Conservation (phyloP, 1,140 invertebrate species). For the Cherax quadricarinatus region DNA sequence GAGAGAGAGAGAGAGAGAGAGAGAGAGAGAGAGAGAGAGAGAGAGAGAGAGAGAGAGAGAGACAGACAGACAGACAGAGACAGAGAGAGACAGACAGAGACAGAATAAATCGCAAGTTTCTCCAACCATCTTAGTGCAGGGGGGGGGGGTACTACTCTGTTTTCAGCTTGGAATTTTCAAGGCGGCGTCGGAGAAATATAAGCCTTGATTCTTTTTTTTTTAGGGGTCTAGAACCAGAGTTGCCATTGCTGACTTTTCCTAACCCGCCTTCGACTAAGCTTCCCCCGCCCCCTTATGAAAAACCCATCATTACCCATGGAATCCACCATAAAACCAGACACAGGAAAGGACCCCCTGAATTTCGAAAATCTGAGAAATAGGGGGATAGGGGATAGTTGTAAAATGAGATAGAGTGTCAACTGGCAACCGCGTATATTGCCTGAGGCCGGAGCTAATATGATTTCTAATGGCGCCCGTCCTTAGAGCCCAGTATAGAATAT, state of each 20-base stretch:
- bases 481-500: constrained; percentile 68
- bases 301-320: too few relatives aligned
- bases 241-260: neutral
- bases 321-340: too few relatives aligned
- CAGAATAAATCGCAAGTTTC: neutral
- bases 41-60: neutral
- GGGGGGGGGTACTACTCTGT: constrained; percentile 39
- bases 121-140: constrained; percentile 39
- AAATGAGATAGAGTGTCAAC: neutral
- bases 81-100: neutral
- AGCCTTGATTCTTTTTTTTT: constrained; percentile 53
- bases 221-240: neutral
- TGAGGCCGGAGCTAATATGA: constrained; percentile 60
- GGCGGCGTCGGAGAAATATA: constrained; percentile 57
- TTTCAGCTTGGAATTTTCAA: constrained; percentile 62
- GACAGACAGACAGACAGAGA: neutral
- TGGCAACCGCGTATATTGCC: neutral
- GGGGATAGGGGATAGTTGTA: neutral
- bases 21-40: too few relatives aligned
- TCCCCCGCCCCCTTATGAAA: too few relatives aligned
- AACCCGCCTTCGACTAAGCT: neutral
- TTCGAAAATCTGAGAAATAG: neutral
- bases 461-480: constrained; percentile 66
- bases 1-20: too few relatives aligned
- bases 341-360: neutral